A percentile compares a stretch with the other conserved stretches of the same genome.
These are phyloP conservation scores for Epirrhoe tristata DNA, from an alignment of 2,888 invertebrate species.

Conservation along the genomic window DNA sequence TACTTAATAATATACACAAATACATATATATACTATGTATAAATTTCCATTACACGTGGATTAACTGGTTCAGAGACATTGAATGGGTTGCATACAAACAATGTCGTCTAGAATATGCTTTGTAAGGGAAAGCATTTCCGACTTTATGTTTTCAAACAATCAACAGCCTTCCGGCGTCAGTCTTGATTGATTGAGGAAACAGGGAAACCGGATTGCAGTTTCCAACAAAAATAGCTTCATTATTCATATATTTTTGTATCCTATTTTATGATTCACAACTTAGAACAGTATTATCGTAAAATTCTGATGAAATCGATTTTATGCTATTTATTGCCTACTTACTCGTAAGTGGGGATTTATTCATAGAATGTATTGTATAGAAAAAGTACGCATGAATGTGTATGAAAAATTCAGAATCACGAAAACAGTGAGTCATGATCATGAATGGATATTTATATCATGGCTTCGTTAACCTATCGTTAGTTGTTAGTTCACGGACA, in stretches of 20 bases:
- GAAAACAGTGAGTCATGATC: conserved; percentile 55
- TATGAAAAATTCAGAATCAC: conserved; percentile 39
- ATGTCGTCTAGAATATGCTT: conserved; percentile 26
- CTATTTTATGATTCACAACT: no score
- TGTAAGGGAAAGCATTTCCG: conserved; percentile 54
- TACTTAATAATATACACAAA: background rate
- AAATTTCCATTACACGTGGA: background rate
- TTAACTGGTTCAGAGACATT: conserved; percentile 6
- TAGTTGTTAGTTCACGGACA: conserved; percentile 64
- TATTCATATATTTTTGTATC: background rate
- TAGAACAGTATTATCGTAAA: background rate
- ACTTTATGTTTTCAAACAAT: conserved; percentile 54
- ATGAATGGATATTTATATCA: conserved; percentile 58
- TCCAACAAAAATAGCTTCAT: background rate
- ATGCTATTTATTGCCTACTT: conserved; percentile 1
- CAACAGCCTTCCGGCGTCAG: conserved; percentile 51
- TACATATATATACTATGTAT: background rate
- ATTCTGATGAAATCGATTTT: background rate
- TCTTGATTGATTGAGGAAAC: conserved; percentile 45
- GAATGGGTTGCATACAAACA: conserved; percentile 33
- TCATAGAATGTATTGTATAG: conserved; percentile 26
- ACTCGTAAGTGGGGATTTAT: background rate
- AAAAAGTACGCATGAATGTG: conserved; percentile 25
- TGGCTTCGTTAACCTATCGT: conserved; percentile 57
- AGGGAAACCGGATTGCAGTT: conserved; percentile 3